Conservation (phyloP, 2,797 vertebrate species). For the Hozukius guyotensis region DNA sequence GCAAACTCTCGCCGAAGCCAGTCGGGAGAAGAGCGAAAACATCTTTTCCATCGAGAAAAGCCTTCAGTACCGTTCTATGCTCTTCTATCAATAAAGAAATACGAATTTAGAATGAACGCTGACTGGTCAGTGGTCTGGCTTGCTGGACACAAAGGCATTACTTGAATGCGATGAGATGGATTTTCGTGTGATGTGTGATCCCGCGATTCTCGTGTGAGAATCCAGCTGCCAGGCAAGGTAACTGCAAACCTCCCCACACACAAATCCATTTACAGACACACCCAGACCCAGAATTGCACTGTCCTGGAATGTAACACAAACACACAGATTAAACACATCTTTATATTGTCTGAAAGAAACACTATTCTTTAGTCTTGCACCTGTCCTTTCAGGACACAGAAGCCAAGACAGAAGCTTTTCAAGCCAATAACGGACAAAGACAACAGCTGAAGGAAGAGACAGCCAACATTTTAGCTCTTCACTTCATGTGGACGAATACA, state of each 20-base stretch:
- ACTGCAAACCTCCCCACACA: not conserved
- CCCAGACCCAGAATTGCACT: not conserved
- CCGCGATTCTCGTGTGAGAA: not conserved
- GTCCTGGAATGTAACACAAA: slow-evolving; percentile 3
- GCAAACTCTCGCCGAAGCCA: no score
- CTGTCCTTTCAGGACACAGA: slow-evolving; percentile 1
- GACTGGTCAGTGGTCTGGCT: no score
- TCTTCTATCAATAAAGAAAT: no score
- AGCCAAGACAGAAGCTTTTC: slow-evolving; percentile 1
- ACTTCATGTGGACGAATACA: not conserved
- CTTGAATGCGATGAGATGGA: no score
- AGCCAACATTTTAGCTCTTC: slow-evolving; percentile 19
- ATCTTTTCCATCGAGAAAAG: no score
- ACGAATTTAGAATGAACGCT: no score
- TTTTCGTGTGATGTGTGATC: no score
- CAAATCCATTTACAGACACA: slow-evolving; percentile 3
- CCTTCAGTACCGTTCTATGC: no score
- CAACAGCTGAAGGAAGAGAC: slow-evolving; percentile 47
- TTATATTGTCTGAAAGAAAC: slow-evolving; percentile 14
- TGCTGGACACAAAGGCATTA: no score
- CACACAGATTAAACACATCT: not conserved
- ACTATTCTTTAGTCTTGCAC: slow-evolving; percentile 16
- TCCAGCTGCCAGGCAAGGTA: not conserved
- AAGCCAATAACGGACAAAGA: slow-evolving; percentile 9
- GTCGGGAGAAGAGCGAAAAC: no score